A percentile compares a stretch with the other conserved stretches of the same genome.
Evolutionary conservation across 2,113 vertebrate genomes (phyloP).

Genomic region (Cynopterus brachyotis): DNA sequence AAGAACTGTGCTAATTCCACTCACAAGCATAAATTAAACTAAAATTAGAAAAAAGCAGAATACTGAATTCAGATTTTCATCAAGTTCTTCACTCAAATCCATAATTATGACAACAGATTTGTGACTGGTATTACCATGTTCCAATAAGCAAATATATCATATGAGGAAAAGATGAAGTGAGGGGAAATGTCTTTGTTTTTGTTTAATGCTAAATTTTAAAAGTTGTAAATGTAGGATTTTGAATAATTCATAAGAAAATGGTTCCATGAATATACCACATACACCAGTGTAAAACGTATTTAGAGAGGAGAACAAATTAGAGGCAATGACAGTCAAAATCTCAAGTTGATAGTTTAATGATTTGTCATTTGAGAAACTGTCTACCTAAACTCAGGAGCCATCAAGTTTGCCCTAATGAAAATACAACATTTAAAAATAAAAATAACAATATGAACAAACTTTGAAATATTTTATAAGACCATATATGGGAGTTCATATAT

Average conservation of each 20-base stretch:
- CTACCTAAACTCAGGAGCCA: slow-evolving; percentile 52
- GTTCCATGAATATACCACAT: slow-evolving; percentile 52
- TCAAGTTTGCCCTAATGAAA: slow-evolving; percentile 39
- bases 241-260: slow-evolving; percentile 62
- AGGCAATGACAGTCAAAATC: slow-evolving; percentile 47
- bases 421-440: slow-evolving; percentile 45
- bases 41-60: slow-evolving; percentile 64
- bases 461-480: neutral
- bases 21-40: slow-evolving; percentile 72
- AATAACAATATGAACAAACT: slow-evolving; percentile 31
- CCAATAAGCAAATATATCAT: slow-evolving; percentile 68
- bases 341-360: slow-evolving; percentile 52
- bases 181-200: slow-evolving; percentile 69
- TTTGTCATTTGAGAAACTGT: slow-evolving; percentile 34
- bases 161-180: slow-evolving; percentile 76
- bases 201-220: slow-evolving; percentile 64
- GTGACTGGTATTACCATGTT: slow-evolving; percentile 75
- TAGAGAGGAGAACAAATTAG: slow-evolving; percentile 41
- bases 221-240: slow-evolving; percentile 43
- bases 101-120: slow-evolving; percentile 66
- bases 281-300: slow-evolving; percentile 16
- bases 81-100: slow-evolving; percentile 59
- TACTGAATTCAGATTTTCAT: slow-evolving; percentile 64
- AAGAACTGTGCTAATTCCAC: slow-evolving; percentile 76
- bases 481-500: neutral